Evolutionary conservation across 1,140 invertebrate species (phyloP).

Genomic region (Bombus haemorrhoidalis): DNA sequence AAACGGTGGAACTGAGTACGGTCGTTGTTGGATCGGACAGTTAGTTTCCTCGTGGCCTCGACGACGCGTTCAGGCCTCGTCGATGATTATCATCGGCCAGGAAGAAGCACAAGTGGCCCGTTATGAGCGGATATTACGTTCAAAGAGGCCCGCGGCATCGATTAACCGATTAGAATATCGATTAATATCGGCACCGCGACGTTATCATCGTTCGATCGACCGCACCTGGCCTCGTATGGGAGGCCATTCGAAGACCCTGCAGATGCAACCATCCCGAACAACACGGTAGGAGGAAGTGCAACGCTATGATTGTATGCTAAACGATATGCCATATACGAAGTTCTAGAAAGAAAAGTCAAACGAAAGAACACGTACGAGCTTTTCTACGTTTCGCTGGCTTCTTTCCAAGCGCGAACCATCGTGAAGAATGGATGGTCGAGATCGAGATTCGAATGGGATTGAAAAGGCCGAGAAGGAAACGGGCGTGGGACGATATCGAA

Average conservation of each 20-base stretch:
- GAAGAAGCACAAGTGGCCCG: constrained; percentile 65
- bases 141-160: constrained; percentile 70
- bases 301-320: constrained; percentile 53
- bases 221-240: constrained; percentile 51
- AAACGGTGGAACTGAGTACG: neutral
- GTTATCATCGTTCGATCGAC: constrained; percentile 52
- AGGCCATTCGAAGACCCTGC: neutral
- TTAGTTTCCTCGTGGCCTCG: constrained; percentile 17
- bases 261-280: constrained; percentile 10
- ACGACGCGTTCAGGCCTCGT: constrained; percentile 49
- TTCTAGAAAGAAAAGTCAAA: neutral
- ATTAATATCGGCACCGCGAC: constrained; percentile 72
- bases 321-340: constrained; percentile 27
- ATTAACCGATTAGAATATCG: constrained; percentile 78
- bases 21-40: constrained; percentile 6
- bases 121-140: constrained; percentile 76
- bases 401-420: neutral
- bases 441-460: neutral
- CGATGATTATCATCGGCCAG: constrained; percentile 54
- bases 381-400: neutral
- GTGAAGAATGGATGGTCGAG: neutral
- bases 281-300: constrained; percentile 46
- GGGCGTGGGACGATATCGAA: neutral
- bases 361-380: no score
- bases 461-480: neutral